Conservation (phyloP, 2,113 vertebrate genomes). For the Mellivora capensis region DNA sequence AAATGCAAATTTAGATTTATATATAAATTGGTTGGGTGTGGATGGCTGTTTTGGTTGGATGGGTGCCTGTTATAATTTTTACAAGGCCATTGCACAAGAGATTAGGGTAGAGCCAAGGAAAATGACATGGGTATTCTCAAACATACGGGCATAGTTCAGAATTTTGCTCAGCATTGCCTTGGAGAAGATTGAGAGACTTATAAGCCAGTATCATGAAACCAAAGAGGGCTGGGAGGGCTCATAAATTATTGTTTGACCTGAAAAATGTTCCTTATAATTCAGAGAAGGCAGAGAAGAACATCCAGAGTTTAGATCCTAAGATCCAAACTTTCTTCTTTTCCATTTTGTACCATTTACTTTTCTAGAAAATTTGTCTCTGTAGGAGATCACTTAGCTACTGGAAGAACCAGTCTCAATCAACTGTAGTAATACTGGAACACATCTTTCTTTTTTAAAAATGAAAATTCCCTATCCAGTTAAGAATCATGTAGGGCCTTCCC, state of each 20-base stretch:
- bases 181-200: not conserved
- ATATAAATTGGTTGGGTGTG: not conserved
- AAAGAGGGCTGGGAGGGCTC: not conserved
- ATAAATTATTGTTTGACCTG: not conserved
- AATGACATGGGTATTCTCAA: not conserved
- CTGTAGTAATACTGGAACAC: not conserved
- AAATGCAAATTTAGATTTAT: not conserved
- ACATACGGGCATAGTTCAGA: not conserved
- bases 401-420: not conserved
- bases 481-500: not conserved
- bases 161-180: constrained; percentile 5
- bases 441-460: constrained; percentile 24
- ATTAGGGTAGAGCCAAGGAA: not conserved
- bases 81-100: not conserved
- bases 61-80: not conserved
- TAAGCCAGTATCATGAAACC: not conserved
- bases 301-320: not conserved
- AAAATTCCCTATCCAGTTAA: not conserved
- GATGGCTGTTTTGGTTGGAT: not conserved
- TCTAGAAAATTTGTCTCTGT: constrained; percentile 19
- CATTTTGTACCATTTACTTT: not conserved
- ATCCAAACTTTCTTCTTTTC: not conserved
- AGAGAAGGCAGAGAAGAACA: not conserved
- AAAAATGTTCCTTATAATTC: not conserved
- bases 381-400: not conserved